Percentiles rank a stretch among this genome's conserved stretches.
These are phyloP conservation scores for Papilio elwesi DNA, from an alignment of 2,888 invertebrate genomes.

Conservation along the genomic window DNA sequence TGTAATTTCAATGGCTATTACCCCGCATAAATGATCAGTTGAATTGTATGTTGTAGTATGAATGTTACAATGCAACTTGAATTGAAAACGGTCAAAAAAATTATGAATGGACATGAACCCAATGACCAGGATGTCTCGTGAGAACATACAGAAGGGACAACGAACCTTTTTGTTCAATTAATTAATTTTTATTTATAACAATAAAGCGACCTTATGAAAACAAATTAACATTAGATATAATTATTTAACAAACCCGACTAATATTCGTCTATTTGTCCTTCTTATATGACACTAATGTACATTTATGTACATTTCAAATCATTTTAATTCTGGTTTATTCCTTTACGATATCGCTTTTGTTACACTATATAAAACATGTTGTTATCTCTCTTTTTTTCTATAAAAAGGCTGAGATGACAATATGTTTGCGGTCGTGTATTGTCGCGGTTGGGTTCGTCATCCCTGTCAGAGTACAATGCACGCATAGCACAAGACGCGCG, in stretches of 20 bases:
- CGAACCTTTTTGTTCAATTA: neutral
- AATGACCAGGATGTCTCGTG: conserved; percentile 26
- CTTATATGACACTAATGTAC: too few relatives aligned
- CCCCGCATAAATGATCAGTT: neutral
- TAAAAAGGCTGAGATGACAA: too few relatives aligned
- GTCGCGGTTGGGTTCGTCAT: neutral
- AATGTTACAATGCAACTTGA: conserved; percentile 16
- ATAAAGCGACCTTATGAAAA: too few relatives aligned
- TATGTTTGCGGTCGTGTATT: too few relatives aligned
- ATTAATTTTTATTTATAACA: too few relatives aligned
- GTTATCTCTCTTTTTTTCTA: neutral
- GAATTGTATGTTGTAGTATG: conserved; percentile 19
- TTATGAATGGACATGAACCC: neutral
- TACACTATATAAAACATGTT: too few relatives aligned
- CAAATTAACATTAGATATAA: too few relatives aligned
- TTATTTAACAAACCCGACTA: too few relatives aligned
- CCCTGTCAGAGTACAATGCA: conserved; percentile 22
- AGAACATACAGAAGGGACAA: conserved; percentile 6
- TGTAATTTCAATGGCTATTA: neutral
- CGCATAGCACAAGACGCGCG: conserved; percentile 41
- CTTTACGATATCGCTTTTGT: too few relatives aligned
- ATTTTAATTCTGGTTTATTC: too few relatives aligned
- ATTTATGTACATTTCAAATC: too few relatives aligned
- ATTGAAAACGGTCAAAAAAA: neutral
- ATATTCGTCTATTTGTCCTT: too few relatives aligned